Base-by-base conservation (phyloP, 2,797 vertebrate species). In the Sternotherus odoratus region DNA sequence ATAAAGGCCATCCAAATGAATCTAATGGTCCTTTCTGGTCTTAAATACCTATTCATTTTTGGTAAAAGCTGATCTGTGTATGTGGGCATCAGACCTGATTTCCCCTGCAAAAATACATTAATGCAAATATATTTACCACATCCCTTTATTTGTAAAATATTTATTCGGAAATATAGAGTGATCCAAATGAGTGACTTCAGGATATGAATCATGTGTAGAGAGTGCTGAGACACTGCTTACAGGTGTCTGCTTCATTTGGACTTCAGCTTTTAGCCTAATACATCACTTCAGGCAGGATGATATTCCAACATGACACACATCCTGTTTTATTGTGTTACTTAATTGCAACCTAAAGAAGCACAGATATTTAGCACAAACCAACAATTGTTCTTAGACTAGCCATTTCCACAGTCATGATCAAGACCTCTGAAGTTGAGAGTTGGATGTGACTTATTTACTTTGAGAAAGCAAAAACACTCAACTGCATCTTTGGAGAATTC, bases 201-300 rank as follows among this genome's bases (percentile, higher is more conserved):
- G 94, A 49, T 53, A 83, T 36, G 80, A 85, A 51, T 17, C 83
- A 69, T 46, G 16, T 9, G 36, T 66, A 66, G 19, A 36, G n/a
- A 66, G 4, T 36, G n/a, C n/a, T 23, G n/a, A 66, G n/a, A 36
- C n/a, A 66, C 36, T 21, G n/a, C 63, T 66, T 82, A 95, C 91
- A 94, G 91, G 89, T 82, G 77, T 36, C 54, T 92, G 54, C 89
- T 90, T 89, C 28, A 12, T 54, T 92, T 85, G 92, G 90, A 94
- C 83, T 95, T 95, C 90, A 94, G 85, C 39, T 95, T 89, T 85
- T 85, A 93, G 86, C n/a, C 28, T 93, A 93, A 86, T 53, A 86
- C 88, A 87, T 57, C 89, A 89, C 50, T 51, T 49, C 57, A 96
- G 92, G 89, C 79, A 91, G 82, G 12, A 39, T 2, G 49, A 49